Evolutionary conservation across 1,140 invertebrate species (phyloP).

Genomic region (Cepaea nemoralis): DNA sequence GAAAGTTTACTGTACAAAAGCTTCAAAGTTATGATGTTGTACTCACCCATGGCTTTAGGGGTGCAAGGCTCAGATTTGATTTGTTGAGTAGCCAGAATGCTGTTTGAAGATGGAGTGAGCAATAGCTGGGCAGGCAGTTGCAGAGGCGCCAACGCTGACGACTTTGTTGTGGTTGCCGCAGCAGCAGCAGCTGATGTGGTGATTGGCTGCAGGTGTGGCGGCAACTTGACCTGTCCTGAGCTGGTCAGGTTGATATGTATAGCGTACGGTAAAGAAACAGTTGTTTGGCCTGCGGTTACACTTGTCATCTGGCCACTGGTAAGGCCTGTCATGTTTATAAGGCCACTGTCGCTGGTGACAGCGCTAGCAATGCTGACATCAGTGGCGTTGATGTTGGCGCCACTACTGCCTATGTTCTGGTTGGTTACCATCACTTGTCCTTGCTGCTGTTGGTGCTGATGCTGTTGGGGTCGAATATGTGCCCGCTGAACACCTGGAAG

Average conservation of each 20-base stretch:
- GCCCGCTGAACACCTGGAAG: slow-evolving; percentile 7
- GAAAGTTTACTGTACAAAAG: too few species aligned
- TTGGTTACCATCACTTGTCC: neutral
- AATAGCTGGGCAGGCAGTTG: slow-evolving; percentile 52
- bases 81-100: neutral
- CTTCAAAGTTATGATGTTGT: too few species aligned
- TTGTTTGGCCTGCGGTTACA: neutral
- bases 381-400: too few species aligned
- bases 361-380: neutral
- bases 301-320: slow-evolving; percentile 11
- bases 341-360: slow-evolving; percentile 2
- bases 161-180: slow-evolving; percentile 51
- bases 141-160: slow-evolving; percentile 41
- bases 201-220: slow-evolving; percentile 48
- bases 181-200: slow-evolving; percentile 61
- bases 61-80: slow-evolving; percentile 21
- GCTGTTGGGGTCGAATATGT: slow-evolving; percentile 1
- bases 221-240: slow-evolving; percentile 59
- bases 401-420: neutral
- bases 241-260: slow-evolving; percentile 49
- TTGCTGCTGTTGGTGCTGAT: slow-evolving; percentile 35
- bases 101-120: slow-evolving; percentile 25
- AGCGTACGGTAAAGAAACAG: slow-evolving; percentile 35
- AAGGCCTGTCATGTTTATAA: neutral
- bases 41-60: slow-evolving; percentile 19